Conservation (phyloP, 2,113 vertebrate genomes). For the Rana temporaria region DNA sequence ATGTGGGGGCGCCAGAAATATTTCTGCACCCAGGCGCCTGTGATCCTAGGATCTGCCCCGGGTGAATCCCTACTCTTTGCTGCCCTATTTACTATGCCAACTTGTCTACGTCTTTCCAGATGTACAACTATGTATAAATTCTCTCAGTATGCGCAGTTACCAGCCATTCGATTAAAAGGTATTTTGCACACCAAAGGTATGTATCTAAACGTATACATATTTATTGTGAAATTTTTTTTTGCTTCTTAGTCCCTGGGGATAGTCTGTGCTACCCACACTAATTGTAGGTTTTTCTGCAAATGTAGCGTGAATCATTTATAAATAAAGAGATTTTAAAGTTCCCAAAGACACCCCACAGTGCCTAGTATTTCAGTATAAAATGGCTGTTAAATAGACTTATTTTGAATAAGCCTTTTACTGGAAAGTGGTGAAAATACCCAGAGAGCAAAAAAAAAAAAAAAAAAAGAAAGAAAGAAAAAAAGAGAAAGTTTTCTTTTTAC, state of each 20-base stretch:
- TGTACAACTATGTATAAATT: neutral
- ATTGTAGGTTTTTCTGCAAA: constrained; percentile 89
- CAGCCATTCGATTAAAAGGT: no score
- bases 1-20: no score
- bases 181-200: constrained; percentile 12
- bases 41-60: no score
- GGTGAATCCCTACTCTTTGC: no score
- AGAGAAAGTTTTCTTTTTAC: constrained; percentile 76
- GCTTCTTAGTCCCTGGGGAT: constrained; percentile 80
- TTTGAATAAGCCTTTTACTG: constrained; percentile 86
- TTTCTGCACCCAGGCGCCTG: no score
- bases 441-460: constrained; percentile 57
- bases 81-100: no score
- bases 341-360: constrained; percentile 84
- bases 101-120: no score
- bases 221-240: constrained; percentile 59
- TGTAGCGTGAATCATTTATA: constrained; percentile 88
- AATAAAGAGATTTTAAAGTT: constrained; percentile 88
- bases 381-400: constrained; percentile 87
- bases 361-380: constrained; percentile 84
- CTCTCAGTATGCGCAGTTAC: neutral
- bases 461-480: constrained; percentile 62
- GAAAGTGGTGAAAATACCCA: constrained; percentile 79
- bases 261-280: constrained; percentile 84
- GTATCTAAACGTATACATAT: constrained; percentile 65